A percentile compares a stretch with the other conserved stretches of the same genome.
Evolutionary conservation across 2,888 invertebrate genomes (phyloP).

Genomic region (Drosophila maculinotata): DNA sequence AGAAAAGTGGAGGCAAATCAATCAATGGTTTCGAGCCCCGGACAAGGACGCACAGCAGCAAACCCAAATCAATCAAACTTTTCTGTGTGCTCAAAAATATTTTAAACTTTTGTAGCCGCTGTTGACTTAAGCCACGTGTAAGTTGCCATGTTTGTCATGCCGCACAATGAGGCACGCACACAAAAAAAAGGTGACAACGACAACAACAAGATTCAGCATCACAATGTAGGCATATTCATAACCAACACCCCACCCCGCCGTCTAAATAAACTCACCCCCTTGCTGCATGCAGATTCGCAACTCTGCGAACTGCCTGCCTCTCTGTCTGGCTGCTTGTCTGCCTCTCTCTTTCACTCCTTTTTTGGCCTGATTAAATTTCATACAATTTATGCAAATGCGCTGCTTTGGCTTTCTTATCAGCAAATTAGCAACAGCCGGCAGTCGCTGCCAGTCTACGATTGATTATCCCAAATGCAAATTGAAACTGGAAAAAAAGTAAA

Average conservation of each 20-base stretch:
- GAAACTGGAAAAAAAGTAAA: constrained; percentile 39
- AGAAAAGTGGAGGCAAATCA: constrained; percentile 49
- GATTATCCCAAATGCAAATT: constrained; percentile 75
- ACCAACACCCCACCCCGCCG: constrained; percentile 17
- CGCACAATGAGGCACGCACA: constrained; percentile 51
- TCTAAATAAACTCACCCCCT: constrained; percentile 37
- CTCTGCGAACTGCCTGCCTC: not conserved
- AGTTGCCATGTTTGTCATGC: constrained; percentile 57
- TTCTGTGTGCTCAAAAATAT: constrained; percentile 59
- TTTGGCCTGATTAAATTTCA: constrained; percentile 32
- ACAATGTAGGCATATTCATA: constrained; percentile 40
- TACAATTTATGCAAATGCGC: constrained; percentile 56
- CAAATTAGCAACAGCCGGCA: constrained; percentile 60
- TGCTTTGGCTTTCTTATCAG: constrained; percentile 47
- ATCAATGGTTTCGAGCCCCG: constrained; percentile 62
- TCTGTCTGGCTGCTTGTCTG: not conserved
- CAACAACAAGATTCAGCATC: constrained; percentile 18
- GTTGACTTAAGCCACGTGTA: constrained; percentile 73
- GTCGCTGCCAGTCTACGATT: constrained; percentile 54
- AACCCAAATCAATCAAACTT: constrained; percentile 75
- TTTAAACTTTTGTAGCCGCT: constrained; percentile 52
- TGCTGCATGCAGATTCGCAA: constrained; percentile 20
- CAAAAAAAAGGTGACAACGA: constrained; percentile 51
- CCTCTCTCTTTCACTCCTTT: not conserved
- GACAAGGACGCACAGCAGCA: constrained; percentile 22